Evolutionary conservation across 2,888 invertebrate species (phyloP), one percentile per base, ranked within the genome.

Genomic region (Clanis bilineata): DNA sequence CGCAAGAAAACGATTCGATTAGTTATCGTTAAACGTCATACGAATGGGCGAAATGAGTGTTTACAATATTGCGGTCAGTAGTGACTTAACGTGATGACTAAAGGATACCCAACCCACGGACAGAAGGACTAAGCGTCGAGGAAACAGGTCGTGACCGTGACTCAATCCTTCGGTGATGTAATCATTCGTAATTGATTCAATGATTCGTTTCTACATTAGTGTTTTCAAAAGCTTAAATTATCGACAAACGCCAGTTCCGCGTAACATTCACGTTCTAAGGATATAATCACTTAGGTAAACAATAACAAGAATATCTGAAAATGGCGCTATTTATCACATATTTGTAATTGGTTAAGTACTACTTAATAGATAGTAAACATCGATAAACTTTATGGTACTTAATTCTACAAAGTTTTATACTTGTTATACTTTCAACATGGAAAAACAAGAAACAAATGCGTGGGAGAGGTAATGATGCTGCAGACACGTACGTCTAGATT

Each of bases 81-180:
- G 82, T 85, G 83, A 85, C 72, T 80, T 80, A 70, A 74, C 73
- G 65, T 63, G 80, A 81, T 90, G 90, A 90, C 89, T 90, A 88
- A 90, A 87, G 83, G 80, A 79, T 79, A 81, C 80, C 76, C 79
- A 75, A 71, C 86, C 88, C 83, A 88, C 90, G 79, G 74, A 73
- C 70, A 57, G 73, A 81, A 88, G 88, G 87, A 88, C 79, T 78
- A 73, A 73, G 74, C 73, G 69, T 64, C 65, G 75, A 69, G 68
- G 66, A 78, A 51, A 73, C 80, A 78, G 77, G 80, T 86, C 80
- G 82, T 83, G 86, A 74, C 88, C 86, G 72, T 90, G 91, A 90
- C 83, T 91, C 89, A 90, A 85, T 83, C 84, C 84, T 83, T 86
- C 82, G 83, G 80, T 91, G 90, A 91, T 89, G 91, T 82, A 90